Evolutionary conservation across 2,113 vertebrate genomes (phyloP), one percentile per base, ranked within the genome.

Genomic region (Tenrec ecaudatus): DNA sequence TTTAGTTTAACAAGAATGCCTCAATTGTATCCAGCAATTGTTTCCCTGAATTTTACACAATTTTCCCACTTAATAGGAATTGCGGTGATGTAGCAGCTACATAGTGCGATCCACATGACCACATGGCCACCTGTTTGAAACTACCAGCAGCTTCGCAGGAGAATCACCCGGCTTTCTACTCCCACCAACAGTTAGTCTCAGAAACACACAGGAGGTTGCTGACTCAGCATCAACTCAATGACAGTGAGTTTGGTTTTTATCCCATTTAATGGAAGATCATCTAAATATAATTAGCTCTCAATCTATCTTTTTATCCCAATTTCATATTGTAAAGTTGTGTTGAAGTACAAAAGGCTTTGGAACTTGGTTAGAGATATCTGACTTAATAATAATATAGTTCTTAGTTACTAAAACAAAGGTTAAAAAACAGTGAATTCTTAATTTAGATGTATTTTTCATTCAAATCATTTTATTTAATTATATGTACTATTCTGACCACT

Each of bases 401-500:
- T 94, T 75, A 66, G 29, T 27, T 76, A 43, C 76, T 81, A 69
- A 47, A 75, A 86, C 89, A 36, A 75, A 20, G 22, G 68, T 75
- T 85, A 60, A 8, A 68, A 60, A 81, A 76, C 33, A 25, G 3
- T 27, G 31, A 25, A 25, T n/a, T 38, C 78, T 86, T 80, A 38
- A 25, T 53, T 71, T 3, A 31, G 19, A 68, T 82, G 1, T 36
- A 36, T 27, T 36, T 60, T 82, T 27, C 64, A n/a, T 40, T 64
- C 4, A 38, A 33, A 33, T 79, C 16, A 81, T 85, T 33, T 86
- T 47, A 69, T 78, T 84, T 73, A 57, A 22, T 40, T 36, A 75
- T 19, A 58, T 36, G 3, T 7, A 19, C 23, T 75, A 14, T 58
- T 58, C 3, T 36, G 4, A 11, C 43, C 10, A 9, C 16, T 82